phyloP scores from a whole-genome alignment of 2,888 invertebrate genomes.

The Caenorhabditis sp. region DNA sequence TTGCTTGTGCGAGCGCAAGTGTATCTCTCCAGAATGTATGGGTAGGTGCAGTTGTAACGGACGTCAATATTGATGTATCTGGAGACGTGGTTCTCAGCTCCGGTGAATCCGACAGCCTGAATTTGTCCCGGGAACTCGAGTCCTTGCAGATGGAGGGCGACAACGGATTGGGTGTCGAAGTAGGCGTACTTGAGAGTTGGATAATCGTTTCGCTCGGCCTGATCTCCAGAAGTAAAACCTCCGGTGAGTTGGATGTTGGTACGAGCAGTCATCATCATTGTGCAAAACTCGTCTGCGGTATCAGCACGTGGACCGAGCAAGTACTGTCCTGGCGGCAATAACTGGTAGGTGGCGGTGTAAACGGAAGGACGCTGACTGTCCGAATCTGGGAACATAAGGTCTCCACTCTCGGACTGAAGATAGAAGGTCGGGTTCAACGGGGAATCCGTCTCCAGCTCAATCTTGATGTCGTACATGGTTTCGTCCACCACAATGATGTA shows the following conservation, averaged over 20 bases:
- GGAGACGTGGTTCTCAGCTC: constrained; percentile 56
- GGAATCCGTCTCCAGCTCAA: constrained; percentile 57
- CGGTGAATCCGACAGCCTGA: constrained; percentile 58
- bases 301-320: constrained; percentile 57
- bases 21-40: constrained; percentile 64
- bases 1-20: constrained; percentile 54
- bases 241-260: constrained; percentile 56
- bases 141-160: constrained; percentile 52
- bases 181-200: constrained; percentile 55
- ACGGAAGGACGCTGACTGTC: background rate
- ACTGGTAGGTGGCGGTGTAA: constrained; percentile 28
- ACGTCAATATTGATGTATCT: constrained; percentile 56
- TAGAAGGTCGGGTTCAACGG: constrained; percentile 60
- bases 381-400: constrained; percentile 18
- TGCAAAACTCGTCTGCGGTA: constrained; percentile 51
- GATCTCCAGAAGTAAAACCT: constrained; percentile 58
- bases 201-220: constrained; percentile 59
- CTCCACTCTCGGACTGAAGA: constrained; percentile 58
- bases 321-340: constrained; percentile 59
- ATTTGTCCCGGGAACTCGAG: constrained; percentile 57
- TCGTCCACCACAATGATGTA: constrained; percentile 65
- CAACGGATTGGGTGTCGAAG: constrained; percentile 44
- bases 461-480: constrained; percentile 58
- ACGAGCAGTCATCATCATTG: constrained; percentile 51
- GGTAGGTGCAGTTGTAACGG: constrained; percentile 66